phyloP scores from a whole-genome alignment of 2,113 vertebrate genomes.

The Casuarius casuarius region DNA sequence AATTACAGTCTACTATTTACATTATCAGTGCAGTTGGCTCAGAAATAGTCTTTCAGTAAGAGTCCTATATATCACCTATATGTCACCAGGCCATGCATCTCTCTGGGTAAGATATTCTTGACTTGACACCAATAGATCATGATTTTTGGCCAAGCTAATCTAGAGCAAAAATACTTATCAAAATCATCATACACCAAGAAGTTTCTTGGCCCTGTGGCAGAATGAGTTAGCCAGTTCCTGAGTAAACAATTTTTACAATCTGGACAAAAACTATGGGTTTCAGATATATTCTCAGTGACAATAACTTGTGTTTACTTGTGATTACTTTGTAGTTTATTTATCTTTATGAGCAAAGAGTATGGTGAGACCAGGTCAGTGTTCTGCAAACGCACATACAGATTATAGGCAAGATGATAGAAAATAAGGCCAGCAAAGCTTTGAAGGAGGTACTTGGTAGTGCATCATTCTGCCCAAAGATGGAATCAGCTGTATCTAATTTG shows the following conservation, averaged over 20 bases:
- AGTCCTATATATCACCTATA: not conserved
- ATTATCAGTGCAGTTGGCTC: not conserved
- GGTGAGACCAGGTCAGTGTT: not conserved
- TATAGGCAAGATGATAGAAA: not conserved
- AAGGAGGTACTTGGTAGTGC: not conserved
- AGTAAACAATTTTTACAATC: not conserved
- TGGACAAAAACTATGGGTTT: not conserved
- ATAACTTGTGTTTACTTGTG: not conserved
- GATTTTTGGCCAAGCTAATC: not conserved
- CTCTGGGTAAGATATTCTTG: not conserved
- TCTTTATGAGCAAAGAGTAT: not conserved
- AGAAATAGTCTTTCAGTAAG: not conserved
- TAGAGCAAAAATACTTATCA: not conserved
- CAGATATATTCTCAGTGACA: not conserved
- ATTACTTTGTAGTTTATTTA: not conserved
- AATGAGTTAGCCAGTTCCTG: not conserved
- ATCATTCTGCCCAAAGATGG: not conserved
- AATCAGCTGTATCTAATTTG: not conserved
- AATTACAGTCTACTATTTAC: not conserved
- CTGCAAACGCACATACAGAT: not conserved
- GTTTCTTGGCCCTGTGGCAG: not conserved
- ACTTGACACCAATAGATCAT: not conserved
- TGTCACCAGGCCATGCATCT: slow-evolving; percentile 2
- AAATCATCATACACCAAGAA: not conserved
- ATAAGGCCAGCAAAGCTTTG: not conserved